Base-by-base conservation (phyloP, 2,888 invertebrate genomes). In the Phyto melanocephala region DNA sequence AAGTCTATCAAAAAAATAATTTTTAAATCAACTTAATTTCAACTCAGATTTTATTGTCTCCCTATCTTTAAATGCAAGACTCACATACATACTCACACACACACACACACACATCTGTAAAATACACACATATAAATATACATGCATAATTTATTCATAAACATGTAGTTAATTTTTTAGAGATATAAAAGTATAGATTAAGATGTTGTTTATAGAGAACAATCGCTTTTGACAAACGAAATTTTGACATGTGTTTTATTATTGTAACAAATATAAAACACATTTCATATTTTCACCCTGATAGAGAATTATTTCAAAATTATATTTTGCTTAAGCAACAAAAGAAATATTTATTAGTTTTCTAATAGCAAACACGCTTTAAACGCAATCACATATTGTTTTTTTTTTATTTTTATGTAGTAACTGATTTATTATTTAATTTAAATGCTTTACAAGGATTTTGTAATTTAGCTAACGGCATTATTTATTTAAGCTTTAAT, bases 401-500 rank as follows among this genome's bases (percentile, higher is more conserved):
- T n/a, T n/a, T n/a, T n/a, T n/a, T n/a, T n/a, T n/a, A n/a, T n/a
- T n/a, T 72, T 72, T 45, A 17, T 17, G 17, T 45, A 17, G 10
- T 50, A 50, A 10, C 5, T 47, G n/a, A n/a, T n/a, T n/a, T 22
- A 11, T 13, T 11, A 11, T 52, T 52, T 56, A 22, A 45, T 35
- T 56, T 15, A 54, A n/a, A 17, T 56, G 24, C 6, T 45, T 47
- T 37, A n/a, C 35, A 50, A 42, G 72, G 62, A 40, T 20, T 28
- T 40, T 52, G 37, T 42, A 22, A 60, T 71, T 62, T 40, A 52
- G 24, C 5, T 35, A 22, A 35, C 22, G 28, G 42, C 72, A 37
- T 63, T 74, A 24, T 20, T 47, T 37, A 62, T 52, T 62, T 28
- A 40, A 62, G 72, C 72, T 47, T 62, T 37, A 52, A 52, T 50